Evolutionary conservation across 1,140 invertebrate genomes (phyloP).

Genomic region (Ceratoteleas bidentatus): DNA sequence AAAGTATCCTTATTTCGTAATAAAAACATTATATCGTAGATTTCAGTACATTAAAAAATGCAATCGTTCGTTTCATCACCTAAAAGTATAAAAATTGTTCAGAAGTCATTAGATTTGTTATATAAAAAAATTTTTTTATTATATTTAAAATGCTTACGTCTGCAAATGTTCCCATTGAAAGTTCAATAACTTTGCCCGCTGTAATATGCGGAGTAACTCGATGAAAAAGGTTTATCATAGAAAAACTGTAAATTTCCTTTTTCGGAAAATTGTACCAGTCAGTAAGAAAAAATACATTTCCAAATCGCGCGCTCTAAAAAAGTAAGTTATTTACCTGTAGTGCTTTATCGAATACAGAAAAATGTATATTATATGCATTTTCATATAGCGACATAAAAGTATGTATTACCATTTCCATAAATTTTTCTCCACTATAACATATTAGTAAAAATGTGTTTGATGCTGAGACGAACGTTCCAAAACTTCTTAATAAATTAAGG

Average conservation of each 20-base stretch:
- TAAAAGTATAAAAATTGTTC: not conserved
- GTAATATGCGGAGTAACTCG: constrained; percentile 9
- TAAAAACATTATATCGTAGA: constrained; percentile 1
- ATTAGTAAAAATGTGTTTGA: constrained; percentile 21
- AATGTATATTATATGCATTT: no score
- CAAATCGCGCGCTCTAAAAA: constrained; percentile 15
- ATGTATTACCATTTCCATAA: constrained; percentile 1
- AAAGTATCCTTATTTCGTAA: not conserved
- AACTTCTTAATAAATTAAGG: constrained; percentile 1
- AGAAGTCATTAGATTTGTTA: not conserved
- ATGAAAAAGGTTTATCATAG: constrained; percentile 25
- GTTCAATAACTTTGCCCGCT: constrained; percentile 24
- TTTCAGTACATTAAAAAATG: constrained; percentile 18
- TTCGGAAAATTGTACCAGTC: constrained; percentile 32
- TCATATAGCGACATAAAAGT: no score
- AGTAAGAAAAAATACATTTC: constrained; percentile 11
- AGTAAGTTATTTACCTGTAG: not conserved
- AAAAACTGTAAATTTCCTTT: constrained; percentile 13
- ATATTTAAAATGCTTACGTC: constrained; percentile 19
- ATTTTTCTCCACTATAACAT: constrained; percentile 22
- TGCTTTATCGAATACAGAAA: no score
- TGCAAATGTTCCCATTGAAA: constrained; percentile 24
- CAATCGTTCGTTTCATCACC: constrained; percentile 6
- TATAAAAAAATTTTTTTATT: not conserved
- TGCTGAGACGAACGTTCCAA: constrained; percentile 13